Percentiles rank a stretch among this genome's conserved stretches.
phyloP scores from a whole-genome alignment of 2,797 vertebrate genomes.

The Delichon dasypus region DNA sequence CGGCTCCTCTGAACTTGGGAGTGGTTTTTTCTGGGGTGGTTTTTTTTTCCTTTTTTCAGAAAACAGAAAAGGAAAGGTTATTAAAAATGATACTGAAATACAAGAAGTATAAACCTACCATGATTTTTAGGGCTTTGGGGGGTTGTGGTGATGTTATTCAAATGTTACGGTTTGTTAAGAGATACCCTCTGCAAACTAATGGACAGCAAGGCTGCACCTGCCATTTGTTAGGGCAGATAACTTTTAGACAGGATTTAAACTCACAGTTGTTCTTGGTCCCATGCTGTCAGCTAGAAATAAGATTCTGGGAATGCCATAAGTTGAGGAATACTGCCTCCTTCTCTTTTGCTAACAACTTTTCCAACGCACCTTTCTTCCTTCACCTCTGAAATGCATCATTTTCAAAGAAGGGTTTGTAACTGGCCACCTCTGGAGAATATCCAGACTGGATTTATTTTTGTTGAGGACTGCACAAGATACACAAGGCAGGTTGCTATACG shows the following conservation, averaged over 20 bases:
- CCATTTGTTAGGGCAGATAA: background rate
- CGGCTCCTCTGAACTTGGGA: background rate
- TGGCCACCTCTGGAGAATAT: background rate
- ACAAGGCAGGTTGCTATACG: background rate
- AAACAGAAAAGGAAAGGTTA: background rate
- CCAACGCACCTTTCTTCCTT: background rate
- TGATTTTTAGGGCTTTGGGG: background rate
- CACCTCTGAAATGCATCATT: background rate
- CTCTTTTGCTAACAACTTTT: slow-evolving; percentile 9
- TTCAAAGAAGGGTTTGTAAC: background rate
- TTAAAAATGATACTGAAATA: slow-evolving; percentile 11
- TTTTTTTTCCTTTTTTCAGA: background rate
- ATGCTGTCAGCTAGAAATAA: background rate
- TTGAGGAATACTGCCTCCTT: slow-evolving; percentile 3
- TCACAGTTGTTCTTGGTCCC: background rate
- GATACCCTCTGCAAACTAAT: background rate
- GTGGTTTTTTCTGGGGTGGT: background rate
- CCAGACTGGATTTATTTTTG: background rate
- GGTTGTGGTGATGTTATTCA: background rate
- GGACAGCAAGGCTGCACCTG: background rate
- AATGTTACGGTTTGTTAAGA: background rate
- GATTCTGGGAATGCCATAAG: background rate
- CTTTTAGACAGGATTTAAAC: background rate
- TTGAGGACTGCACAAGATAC: background rate
- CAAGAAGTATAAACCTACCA: background rate